A percentile compares a stretch with the other conserved stretches of the same genome.
These are phyloP conservation scores for Drosophila malerkotliana DNA, from an alignment of 1,140 invertebrate genomes.

Conservation along the genomic window DNA sequence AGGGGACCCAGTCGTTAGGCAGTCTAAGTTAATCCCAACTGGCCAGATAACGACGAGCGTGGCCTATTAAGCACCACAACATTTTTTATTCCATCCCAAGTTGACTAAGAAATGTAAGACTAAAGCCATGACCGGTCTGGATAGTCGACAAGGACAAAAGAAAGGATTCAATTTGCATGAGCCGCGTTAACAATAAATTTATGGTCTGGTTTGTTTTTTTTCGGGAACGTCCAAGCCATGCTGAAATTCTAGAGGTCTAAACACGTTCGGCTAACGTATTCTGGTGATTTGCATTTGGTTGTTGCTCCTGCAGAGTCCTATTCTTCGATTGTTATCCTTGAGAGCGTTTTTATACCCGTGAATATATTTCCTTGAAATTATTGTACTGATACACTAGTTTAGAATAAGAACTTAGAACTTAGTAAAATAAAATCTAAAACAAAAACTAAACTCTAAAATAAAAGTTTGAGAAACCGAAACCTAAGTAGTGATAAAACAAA, in stretches of 20 bases:
- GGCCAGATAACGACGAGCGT: slow-evolving; percentile 43
- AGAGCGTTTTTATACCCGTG: slow-evolving; percentile 10
- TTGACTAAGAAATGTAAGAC: slow-evolving; percentile 25
- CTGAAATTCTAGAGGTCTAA: slow-evolving; percentile 39
- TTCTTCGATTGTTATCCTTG: slow-evolving; percentile 59
- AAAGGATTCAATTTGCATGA: slow-evolving; percentile 67
- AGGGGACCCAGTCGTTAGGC: slow-evolving; percentile 18
- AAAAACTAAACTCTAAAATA: too few relatives aligned
- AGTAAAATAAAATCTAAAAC: too few relatives aligned
- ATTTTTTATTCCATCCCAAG: slow-evolving; percentile 14
- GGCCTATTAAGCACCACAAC: slow-evolving; percentile 38
- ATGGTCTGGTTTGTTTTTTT: slow-evolving; percentile 27
- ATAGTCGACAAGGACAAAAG: slow-evolving; percentile 34
- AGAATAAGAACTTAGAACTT: too few relatives aligned
- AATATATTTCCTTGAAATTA: too few relatives aligned
- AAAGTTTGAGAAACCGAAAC: neutral
- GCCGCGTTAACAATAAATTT: slow-evolving; percentile 71
- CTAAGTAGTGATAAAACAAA: neutral
- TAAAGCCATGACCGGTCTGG: slow-evolving; percentile 28
- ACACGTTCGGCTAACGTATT: slow-evolving; percentile 59
- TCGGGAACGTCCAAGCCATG: slow-evolving; percentile 11
- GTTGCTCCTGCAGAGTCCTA: slow-evolving; percentile 29
- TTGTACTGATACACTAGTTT: too few relatives aligned
- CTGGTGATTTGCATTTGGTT: slow-evolving; percentile 63
- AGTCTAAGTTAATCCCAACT: slow-evolving; percentile 32